Evolutionary conservation across 2,797 vertebrate genomes (phyloP).

Genomic region (Cossypha dichroa): DNA sequence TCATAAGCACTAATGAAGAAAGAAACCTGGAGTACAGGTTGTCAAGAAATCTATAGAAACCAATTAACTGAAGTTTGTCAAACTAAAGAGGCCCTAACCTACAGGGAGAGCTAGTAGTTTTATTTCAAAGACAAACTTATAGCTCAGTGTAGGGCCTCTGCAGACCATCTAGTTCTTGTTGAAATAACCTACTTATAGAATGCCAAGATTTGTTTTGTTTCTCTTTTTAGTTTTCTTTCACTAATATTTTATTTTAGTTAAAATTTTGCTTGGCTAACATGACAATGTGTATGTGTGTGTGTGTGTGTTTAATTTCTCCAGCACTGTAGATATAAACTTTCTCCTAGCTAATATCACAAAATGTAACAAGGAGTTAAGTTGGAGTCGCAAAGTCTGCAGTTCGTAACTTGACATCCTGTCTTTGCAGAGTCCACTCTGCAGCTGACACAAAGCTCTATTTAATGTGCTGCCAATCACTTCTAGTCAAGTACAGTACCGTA

Average conservation of each 20-base stretch:
- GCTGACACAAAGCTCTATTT: slow-evolving; percentile 77
- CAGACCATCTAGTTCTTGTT: slow-evolving; percentile 26
- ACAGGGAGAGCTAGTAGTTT: not conserved
- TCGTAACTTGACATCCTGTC: slow-evolving; percentile 75
- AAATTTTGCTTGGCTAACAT: slow-evolving; percentile 60
- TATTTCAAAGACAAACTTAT: slow-evolving; percentile 25
- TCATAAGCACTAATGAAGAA: not conserved
- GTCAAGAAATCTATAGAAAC: not conserved
- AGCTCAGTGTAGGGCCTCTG: not conserved
- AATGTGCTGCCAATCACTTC: slow-evolving; percentile 74
- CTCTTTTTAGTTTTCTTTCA: slow-evolving; percentile 47
- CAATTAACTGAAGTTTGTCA: not conserved
- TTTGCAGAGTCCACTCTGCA: slow-evolving; percentile 69
- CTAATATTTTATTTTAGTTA: slow-evolving; percentile 47
- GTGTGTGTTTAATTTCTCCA: slow-evolving; percentile 59
- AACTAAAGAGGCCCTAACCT: not conserved
- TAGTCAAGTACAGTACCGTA: slow-evolving; percentile 63
- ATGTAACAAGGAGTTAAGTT: slow-evolving; percentile 71
- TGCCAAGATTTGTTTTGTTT: slow-evolving; percentile 28
- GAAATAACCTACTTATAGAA: slow-evolving; percentile 44
- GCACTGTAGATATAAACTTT: slow-evolving; percentile 67
- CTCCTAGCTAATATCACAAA: slow-evolving; percentile 73
- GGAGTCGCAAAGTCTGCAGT: slow-evolving; percentile 77
- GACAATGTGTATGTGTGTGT: not conserved
- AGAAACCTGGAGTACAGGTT: not conserved